Evolutionary conservation across 2,797 vertebrate species (phyloP), one percentile per base, ranked within the genome.

Genomic region (Lacerta viridis): DNA sequence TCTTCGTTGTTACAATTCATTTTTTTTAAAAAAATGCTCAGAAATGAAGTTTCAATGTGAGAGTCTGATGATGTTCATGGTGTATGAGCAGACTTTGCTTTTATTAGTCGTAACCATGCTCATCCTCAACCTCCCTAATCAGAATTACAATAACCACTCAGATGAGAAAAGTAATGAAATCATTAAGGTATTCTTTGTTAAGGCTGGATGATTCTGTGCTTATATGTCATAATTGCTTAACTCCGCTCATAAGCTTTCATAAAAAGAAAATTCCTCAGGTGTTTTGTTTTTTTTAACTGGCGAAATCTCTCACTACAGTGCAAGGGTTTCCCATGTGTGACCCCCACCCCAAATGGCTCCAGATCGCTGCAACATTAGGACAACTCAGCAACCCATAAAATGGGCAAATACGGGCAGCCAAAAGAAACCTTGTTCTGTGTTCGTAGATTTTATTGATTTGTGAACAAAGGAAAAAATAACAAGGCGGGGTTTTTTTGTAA

Each of bases 81-180:
- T 91, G 91, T 89, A 87, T 94, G 93, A 94, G 93, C 93, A 90
- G 91, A 92, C 93, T 95, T 93, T 88, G 92, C 93, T 94, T 95
- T 94, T 94, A 95, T 95, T 96, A 95, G 91, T 92, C 94, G 93
- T 92, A 94, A 93, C 90, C 27, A 0, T 93, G 93, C 89, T 95
- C 95, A 94, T 92, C 90, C 89, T 93, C 89, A 89, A 88, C 91
- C 93, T 92, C 87, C 91, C 69, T 93, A 94, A 95, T 95, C 93
- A 93, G 92, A 95, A 94, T 95, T 93, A 95, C 91, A 95, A 93
- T 94, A 95, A 92, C 92, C 91, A 94, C 89, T 95, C 91, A 92
- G 93, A 94, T 92, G 94, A 95, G 92, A 95, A 95, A 95, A 93
- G 90, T 93, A 96, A 96, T 95, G 95, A 95, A 95, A 95, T 93